These are phyloP conservation scores for Menidia beryllina DNA, from an alignment of 2,113 vertebrate genomes.

Conservation along the genomic window DNA sequence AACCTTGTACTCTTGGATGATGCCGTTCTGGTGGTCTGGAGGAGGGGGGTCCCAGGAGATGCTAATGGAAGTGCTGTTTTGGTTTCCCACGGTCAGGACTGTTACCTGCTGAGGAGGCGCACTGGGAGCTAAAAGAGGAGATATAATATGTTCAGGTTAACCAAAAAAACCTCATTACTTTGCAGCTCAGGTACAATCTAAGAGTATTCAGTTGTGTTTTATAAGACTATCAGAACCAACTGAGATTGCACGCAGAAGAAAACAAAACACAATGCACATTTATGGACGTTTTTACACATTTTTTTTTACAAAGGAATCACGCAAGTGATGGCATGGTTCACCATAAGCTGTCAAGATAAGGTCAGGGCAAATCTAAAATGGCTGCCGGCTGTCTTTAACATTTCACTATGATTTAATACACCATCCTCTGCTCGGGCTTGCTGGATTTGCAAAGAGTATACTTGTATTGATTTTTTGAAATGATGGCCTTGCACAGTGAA, in stretches of 20 bases:
- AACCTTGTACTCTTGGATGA: constrained; percentile 99
- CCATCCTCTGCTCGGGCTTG: constrained; percentile 36
- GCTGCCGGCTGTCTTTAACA: constrained; percentile 46
- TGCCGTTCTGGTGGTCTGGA: constrained; percentile 95
- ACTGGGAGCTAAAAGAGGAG: constrained; percentile 89
- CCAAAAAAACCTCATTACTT: background rate
- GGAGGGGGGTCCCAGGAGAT: constrained; percentile 99
- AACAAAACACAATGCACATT: background rate
- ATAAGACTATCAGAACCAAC: background rate
- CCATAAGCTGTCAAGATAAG: constrained; percentile 52
- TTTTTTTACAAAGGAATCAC: constrained; percentile 1
- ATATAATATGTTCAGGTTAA: constrained; percentile 49
- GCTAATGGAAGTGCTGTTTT: constrained; percentile 98
- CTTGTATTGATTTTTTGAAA: constrained; percentile 67
- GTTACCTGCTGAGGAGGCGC: constrained; percentile 97
- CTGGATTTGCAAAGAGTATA: constrained; percentile 64
- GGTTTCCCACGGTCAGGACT: constrained; percentile 93
- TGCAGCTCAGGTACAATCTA: background rate
- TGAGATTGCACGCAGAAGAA: background rate
- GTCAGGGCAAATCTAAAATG: constrained; percentile 52
- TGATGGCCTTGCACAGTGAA: constrained; percentile 48
- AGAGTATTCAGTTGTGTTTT: background rate
- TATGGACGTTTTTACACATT: background rate
- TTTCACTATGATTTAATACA: constrained; percentile 73
- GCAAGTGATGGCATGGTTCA: constrained; percentile 39